Conservation (phyloP, 2,888 invertebrate genomes). For the Ophioninae sp. region DNA sequence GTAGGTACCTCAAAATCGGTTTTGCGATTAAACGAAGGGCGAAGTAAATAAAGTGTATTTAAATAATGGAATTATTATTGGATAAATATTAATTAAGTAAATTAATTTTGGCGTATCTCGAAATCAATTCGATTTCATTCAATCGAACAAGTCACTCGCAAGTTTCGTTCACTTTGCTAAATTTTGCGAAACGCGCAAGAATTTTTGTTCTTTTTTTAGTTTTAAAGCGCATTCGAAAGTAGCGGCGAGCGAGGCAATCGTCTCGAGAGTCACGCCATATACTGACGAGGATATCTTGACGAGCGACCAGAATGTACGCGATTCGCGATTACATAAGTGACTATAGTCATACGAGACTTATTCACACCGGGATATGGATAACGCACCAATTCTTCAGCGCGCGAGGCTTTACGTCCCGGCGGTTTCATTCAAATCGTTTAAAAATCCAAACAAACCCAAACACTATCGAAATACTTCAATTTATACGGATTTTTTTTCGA, state of each 20-base stretch:
- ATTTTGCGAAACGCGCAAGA: background rate
- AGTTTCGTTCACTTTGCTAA: background rate
- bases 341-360: constrained; percentile 1
- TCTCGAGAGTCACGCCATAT: constrained; percentile 52
- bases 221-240: background rate
- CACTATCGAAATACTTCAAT: too few species aligned
- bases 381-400: constrained; percentile 12
- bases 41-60: too few species aligned
- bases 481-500: too few species aligned
- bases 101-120: too few species aligned
- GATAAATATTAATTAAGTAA: too few species aligned
- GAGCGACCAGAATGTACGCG: constrained; percentile 24
- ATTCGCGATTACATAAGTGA: constrained; percentile 37
- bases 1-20: too few species aligned
- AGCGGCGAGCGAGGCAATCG: constrained; percentile 33
- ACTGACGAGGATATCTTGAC: constrained; percentile 33
- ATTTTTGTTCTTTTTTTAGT: background rate
- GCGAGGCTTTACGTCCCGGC: background rate
- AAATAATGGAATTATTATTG: too few species aligned
- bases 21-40: too few species aligned
- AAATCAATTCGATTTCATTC: too few species aligned
- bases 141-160: background rate
- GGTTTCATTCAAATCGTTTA: background rate
- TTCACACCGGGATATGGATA: constrained; percentile 7
- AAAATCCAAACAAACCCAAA: too few species aligned